Evolutionary conservation across 2,888 invertebrate genomes (phyloP).

Genomic region (Calliphora vomitoria): DNA sequence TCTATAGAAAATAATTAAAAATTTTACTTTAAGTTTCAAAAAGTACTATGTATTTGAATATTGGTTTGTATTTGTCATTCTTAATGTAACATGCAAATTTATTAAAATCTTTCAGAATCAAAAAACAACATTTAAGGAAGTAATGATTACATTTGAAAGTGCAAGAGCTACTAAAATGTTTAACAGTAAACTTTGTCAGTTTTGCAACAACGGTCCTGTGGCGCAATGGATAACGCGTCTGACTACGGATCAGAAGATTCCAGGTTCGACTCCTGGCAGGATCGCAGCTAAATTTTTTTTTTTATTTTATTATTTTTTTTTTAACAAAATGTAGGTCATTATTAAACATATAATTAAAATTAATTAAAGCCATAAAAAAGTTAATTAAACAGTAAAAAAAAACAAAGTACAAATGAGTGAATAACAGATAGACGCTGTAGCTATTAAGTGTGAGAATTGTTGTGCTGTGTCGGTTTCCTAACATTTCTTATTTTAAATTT

Average conservation of each 20-base stretch:
- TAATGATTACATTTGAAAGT: not conserved
- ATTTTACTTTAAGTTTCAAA: no score
- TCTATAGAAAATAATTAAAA: no score
- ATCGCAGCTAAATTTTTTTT: not conserved
- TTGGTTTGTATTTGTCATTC: no score
- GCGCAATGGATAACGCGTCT: conserved; percentile 85
- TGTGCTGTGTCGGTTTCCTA: not conserved
- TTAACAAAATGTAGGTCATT: not conserved
- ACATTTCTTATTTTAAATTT: not conserved
- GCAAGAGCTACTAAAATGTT: no score
- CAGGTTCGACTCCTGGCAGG: conserved; percentile 85
- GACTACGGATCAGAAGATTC: conserved; percentile 85
- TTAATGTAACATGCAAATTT: no score
- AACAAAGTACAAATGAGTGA: not conserved
- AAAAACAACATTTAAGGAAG: no score
- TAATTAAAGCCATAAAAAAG: not conserved
- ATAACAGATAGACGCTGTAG: not conserved
- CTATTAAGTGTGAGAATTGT: conserved; percentile 12
- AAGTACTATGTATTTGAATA: no score
- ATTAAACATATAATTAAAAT: conserved; percentile 2
- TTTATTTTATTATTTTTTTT: not conserved
- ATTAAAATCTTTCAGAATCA: no score
- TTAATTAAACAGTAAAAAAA: not conserved
- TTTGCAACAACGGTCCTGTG: conserved; percentile 81
- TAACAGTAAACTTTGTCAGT: not conserved